Percentiles rank a stretch among this genome's conserved stretches.
Evolutionary conservation across 2,888 invertebrate genomes (phyloP).

Genomic region (Drosophila dives): DNA sequence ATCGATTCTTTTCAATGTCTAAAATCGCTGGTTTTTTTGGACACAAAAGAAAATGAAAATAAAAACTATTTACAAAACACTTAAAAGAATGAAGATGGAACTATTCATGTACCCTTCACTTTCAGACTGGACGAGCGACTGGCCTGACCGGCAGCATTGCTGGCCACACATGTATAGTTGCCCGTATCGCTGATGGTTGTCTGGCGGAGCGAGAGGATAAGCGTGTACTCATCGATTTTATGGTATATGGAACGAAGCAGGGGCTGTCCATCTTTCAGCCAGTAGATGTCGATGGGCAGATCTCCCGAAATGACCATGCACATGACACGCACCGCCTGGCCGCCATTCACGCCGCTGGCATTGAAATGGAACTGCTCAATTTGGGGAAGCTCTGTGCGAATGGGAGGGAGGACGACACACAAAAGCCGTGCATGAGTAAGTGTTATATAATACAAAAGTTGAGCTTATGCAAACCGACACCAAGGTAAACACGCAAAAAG

Average conservation of each 20-base stretch:
- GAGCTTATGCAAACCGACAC: conserved; percentile 60
- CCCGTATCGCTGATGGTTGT: conserved; percentile 85
- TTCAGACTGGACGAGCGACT: conserved; percentile 86
- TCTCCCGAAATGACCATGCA: conserved; percentile 92
- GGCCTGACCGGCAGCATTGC: conserved; percentile 86
- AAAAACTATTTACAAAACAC: conserved; percentile 10
- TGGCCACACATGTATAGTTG: conserved; percentile 87
- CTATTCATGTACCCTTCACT: conserved; percentile 86
- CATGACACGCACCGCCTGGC: conserved; percentile 86
- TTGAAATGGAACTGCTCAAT: conserved; percentile 86
- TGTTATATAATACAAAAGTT: conserved; percentile 47
- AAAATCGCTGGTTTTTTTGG: not conserved
- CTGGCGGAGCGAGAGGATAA: conserved; percentile 85
- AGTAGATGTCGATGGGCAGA: conserved; percentile 91
- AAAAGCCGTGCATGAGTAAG: conserved; percentile 65
- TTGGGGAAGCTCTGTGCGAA: conserved; percentile 85
- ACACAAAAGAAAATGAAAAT: conserved; percentile 10
- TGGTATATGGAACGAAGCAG: conserved; percentile 83
- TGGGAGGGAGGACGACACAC: conserved; percentile 37
- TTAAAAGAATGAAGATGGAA: not conserved
- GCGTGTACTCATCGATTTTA: conserved; percentile 85
- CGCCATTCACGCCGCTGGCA: conserved; percentile 86
- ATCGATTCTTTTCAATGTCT: not conserved
- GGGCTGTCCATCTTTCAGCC: conserved; percentile 86
- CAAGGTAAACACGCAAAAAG: conserved; percentile 39